Percentiles rank a stretch among this genome's conserved stretches.
These are phyloP conservation scores for Pangasius larnaudii DNA, from an alignment of 2,797 vertebrate species.

Conservation along the genomic window DNA sequence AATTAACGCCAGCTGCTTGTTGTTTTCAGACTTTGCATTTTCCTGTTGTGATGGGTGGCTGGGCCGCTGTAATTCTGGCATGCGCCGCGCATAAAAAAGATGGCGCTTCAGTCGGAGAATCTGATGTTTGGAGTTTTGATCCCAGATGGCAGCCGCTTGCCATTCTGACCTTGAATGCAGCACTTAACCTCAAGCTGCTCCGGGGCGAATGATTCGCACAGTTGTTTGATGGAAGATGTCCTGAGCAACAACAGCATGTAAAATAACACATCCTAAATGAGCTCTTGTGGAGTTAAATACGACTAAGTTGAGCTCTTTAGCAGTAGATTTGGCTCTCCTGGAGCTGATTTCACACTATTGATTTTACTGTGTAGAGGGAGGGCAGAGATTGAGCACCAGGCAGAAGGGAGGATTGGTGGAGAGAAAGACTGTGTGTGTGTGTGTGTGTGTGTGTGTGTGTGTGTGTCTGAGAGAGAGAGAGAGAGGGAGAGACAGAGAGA, in stretches of 20 bases:
- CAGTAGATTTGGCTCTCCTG: conserved; percentile 37
- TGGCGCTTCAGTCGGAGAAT: background rate
- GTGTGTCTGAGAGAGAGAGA: too few species aligned
- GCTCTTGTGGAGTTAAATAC: conserved; percentile 38
- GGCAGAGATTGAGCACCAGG: conserved; percentile 32
- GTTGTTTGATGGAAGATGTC: conserved; percentile 34
- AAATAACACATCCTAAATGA: conserved; percentile 46
- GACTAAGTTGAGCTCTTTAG: conserved; percentile 37
- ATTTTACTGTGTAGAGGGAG: conserved; percentile 35
- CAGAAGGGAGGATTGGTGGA: background rate
- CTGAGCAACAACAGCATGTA: conserved; percentile 33
- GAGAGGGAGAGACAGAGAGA: background rate
- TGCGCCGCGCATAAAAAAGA: background rate
- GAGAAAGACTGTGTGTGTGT: too few species aligned
- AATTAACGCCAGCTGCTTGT: conserved; percentile 69
- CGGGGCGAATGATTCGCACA: conserved; percentile 24
- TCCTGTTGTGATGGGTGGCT: conserved; percentile 11
- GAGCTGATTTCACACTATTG: conserved; percentile 51
- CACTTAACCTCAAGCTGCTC: conserved; percentile 45
- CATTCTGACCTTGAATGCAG: conserved; percentile 36
- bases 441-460: too few species aligned
- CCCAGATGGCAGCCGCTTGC: conserved; percentile 35
- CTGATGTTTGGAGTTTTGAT: conserved; percentile 20
- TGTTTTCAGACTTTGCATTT: conserved; percentile 30
- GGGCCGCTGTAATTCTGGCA: conserved; percentile 8